Evolutionary conservation across 2,113 vertebrate genomes (phyloP).

Genomic region (Spea multiplicata): DNA sequence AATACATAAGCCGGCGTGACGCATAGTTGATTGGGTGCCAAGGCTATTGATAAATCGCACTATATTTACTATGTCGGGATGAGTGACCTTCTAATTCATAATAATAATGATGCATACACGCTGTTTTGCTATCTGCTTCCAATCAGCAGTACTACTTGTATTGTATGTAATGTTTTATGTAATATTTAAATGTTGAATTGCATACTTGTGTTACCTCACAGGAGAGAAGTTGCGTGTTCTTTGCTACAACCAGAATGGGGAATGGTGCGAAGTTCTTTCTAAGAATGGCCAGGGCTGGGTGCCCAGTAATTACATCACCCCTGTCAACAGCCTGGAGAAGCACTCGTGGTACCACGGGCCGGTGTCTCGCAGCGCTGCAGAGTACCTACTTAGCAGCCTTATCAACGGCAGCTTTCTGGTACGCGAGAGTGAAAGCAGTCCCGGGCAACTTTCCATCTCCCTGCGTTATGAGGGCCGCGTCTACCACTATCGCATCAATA

Average conservation of each 20-base stretch:
- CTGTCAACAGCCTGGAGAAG: slow-evolving; percentile 97
- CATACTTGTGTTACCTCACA: slow-evolving; percentile 50
- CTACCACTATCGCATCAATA: slow-evolving; percentile 99
- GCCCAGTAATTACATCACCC: slow-evolving; percentile 98
- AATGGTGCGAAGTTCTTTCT: slow-evolving; percentile 97
- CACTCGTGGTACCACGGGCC: slow-evolving; percentile 99
- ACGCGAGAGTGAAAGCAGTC: slow-evolving; percentile 97
- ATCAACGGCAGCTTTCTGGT: slow-evolving; percentile 98
- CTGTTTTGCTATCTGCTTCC: no score
- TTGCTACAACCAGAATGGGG: slow-evolving; percentile 97
- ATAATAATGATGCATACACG: no score
- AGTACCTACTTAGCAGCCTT: slow-evolving; percentile 93
- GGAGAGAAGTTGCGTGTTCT: slow-evolving; percentile 96
- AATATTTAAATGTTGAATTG: no score
- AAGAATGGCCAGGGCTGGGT: slow-evolving; percentile 99
- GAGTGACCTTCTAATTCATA: no score
- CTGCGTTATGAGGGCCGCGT: slow-evolving; percentile 95
- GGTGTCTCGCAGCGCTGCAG: slow-evolving; percentile 91
- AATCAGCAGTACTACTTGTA: no score
- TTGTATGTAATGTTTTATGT: no score
- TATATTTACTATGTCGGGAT: no score
- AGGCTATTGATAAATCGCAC: no score
- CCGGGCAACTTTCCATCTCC: slow-evolving; percentile 94
- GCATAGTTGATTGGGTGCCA: no score
- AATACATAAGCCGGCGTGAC: no score